A percentile compares a stretch with the other conserved stretches of the same genome.
Conservation (phyloP, 1,140 invertebrate species). For the Adelges cooleyi region DNA sequence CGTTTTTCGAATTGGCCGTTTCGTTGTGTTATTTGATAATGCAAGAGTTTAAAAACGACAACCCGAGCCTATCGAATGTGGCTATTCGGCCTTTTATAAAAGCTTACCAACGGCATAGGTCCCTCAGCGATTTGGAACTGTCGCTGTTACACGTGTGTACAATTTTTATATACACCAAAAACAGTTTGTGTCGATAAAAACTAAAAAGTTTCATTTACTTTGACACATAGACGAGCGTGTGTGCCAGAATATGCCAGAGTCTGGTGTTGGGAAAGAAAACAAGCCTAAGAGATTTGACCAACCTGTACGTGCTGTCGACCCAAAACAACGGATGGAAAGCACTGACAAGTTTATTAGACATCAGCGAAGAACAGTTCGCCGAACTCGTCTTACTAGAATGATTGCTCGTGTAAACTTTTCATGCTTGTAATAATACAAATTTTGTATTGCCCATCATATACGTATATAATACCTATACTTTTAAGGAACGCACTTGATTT, state of each 20-base stretch:
- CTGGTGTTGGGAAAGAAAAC: conserved; percentile 18
- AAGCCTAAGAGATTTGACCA: conserved; percentile 10
- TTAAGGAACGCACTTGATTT: no score
- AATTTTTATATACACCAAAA: no score
- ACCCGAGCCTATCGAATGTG: not conserved
- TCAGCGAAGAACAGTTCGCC: not conserved
- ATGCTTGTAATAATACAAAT: no score
- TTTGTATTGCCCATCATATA: no score
- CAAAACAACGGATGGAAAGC: not conserved
- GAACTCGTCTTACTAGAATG: not conserved
- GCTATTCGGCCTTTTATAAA: not conserved
- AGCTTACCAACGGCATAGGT: conserved; percentile 2
- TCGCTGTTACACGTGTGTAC: conserved; percentile 4
- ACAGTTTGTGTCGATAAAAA: no score
- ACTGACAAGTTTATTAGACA: not conserved
- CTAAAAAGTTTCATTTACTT: no score
- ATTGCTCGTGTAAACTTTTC: no score
- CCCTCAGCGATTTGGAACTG: not conserved
- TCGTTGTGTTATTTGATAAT: conserved; percentile 7
- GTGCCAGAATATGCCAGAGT: conserved; percentile 12
- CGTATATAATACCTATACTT: no score
- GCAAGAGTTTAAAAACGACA: not conserved
- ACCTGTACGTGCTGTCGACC: not conserved
- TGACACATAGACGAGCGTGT: conserved; percentile 2
- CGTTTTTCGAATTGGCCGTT: conserved; percentile 12